A percentile compares a stretch with the other conserved stretches of the same genome.
Conservation (phyloP, 1,140 invertebrate species). For the Bombus sibiricus region DNA sequence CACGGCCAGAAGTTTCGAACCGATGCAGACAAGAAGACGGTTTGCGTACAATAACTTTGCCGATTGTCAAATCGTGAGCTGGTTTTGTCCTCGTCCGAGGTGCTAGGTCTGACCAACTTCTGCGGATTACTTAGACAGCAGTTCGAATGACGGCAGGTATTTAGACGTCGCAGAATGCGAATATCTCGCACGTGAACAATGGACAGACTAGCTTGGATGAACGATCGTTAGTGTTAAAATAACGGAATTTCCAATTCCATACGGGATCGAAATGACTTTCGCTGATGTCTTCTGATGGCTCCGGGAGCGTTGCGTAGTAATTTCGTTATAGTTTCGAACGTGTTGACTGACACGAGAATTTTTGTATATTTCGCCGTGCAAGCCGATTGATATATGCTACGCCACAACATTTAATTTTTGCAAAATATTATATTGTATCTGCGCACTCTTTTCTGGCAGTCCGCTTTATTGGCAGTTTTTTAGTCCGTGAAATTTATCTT, state of each 20-base stretch:
- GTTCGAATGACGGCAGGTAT: conserved; percentile 54
- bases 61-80: conserved; percentile 44
- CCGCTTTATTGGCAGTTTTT: too few relatives aligned
- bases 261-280: not conserved
- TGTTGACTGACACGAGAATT: not conserved
- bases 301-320: too few relatives aligned
- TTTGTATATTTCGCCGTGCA: too few relatives aligned
- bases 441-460: too few relatives aligned
- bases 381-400: too few relatives aligned
- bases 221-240: conserved; percentile 19
- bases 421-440: too few relatives aligned
- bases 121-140: conserved; percentile 61
- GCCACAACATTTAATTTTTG: too few relatives aligned
- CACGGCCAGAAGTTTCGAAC: not conserved
- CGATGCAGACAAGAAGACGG: conserved; percentile 7
- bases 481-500: too few relatives aligned
- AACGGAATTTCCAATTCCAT: conserved; percentile 44
- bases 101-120: conserved; percentile 17
- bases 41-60: conserved; percentile 27
- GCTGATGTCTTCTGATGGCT: not conserved
- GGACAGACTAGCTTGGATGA: conserved; percentile 14
- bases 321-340: not conserved
- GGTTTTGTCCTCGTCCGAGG: conserved; percentile 26
- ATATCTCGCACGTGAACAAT: conserved; percentile 60
- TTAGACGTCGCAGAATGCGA: conserved; percentile 36